phyloP scores from a whole-genome alignment of 2,888 invertebrate species.

The Limenitis camilla region DNA sequence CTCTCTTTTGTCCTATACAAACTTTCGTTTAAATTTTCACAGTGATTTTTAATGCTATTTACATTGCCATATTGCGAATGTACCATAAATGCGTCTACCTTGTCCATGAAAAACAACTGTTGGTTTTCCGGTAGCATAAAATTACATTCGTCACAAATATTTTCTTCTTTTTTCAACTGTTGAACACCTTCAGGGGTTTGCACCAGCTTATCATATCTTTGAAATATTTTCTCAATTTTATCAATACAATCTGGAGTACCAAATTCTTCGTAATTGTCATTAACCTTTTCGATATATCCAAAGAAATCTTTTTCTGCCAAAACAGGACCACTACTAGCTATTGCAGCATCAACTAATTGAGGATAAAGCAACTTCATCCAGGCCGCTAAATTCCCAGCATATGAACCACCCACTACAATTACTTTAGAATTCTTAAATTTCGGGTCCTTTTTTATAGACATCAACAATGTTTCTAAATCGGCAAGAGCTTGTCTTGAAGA shows the following conservation, averaged over 20 bases:
- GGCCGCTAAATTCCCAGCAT: constrained; percentile 60
- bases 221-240: constrained; percentile 41
- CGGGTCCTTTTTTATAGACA: constrained; percentile 36
- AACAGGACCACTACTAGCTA: constrained; percentile 61
- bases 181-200: constrained; percentile 41
- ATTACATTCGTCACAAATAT: constrained; percentile 49
- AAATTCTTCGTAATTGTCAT: constrained; percentile 48
- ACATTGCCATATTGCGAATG: constrained; percentile 50
- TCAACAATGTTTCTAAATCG: constrained; percentile 46
- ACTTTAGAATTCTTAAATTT: constrained; percentile 46
- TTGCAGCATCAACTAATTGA: constrained; percentile 51
- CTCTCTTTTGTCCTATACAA: constrained; percentile 23
- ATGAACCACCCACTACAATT: constrained; percentile 58
- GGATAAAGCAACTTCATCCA: constrained; percentile 59
- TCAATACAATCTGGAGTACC: constrained; percentile 44
- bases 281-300: constrained; percentile 58
- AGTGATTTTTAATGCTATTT: constrained; percentile 39
- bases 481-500: constrained; percentile 56
- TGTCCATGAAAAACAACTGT: constrained; percentile 51
- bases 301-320: constrained; percentile 56
- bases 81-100: constrained; percentile 41
- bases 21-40: constrained; percentile 29
- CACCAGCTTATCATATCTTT: constrained; percentile 42
- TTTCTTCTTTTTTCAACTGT: constrained; percentile 46
- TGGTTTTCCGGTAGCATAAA: constrained; percentile 45